phyloP scores from a whole-genome alignment of 1,140 invertebrate genomes.

The Pseudomyrmex dendroicus region DNA sequence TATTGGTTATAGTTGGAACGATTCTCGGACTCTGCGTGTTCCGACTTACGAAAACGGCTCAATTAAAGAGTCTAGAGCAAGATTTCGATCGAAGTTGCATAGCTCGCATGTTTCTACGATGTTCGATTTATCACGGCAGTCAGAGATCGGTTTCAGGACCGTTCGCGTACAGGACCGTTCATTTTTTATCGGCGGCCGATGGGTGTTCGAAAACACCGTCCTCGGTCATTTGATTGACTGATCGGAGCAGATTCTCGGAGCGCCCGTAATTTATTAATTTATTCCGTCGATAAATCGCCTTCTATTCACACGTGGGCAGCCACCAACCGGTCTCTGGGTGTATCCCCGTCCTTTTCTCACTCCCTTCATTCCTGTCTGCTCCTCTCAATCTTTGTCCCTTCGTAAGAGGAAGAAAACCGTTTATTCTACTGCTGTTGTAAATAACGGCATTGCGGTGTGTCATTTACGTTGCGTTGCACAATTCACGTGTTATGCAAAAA shows the following conservation, averaged over 20 bases:
- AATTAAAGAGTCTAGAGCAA: constrained; percentile 19
- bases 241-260: constrained; percentile 51
- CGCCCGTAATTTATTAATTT: constrained; percentile 74
- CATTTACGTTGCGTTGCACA: constrained; percentile 47
- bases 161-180: background rate
- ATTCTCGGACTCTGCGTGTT: too few species aligned
- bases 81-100: background rate
- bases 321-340: constrained; percentile 48
- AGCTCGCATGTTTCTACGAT: constrained; percentile 1
- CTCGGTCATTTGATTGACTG: constrained; percentile 43
- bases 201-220: constrained; percentile 47
- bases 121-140: constrained; percentile 28
- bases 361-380: constrained; percentile 23
- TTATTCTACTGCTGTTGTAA: constrained; percentile 45
- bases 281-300: constrained; percentile 72
- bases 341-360: constrained; percentile 10
- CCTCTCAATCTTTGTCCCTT: constrained; percentile 13
- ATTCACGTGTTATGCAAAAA: constrained; percentile 43
- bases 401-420: constrained; percentile 11
- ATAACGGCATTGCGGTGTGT: constrained; percentile 41
- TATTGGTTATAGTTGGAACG: background rate
- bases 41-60: background rate
- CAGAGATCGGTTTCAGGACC: background rate
- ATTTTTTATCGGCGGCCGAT: constrained; percentile 36
- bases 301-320: constrained; percentile 71